A percentile compares a stretch with the other conserved stretches of the same genome.
Evolutionary conservation across 1,140 invertebrate species (phyloP).

Genomic region (Cardiocondyla obscurior): DNA sequence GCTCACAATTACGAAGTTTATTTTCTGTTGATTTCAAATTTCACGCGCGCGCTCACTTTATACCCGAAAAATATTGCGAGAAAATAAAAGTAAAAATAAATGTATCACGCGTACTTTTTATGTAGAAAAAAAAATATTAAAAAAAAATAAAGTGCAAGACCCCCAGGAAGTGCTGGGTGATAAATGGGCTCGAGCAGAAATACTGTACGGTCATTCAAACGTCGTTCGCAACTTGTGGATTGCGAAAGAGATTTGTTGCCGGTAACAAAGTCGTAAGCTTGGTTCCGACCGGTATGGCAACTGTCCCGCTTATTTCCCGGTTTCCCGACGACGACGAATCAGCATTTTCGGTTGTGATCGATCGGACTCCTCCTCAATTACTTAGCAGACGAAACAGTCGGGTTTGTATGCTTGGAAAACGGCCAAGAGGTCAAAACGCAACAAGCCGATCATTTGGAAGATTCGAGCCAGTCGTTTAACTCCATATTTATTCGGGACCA

Average conservation of each 20-base stretch:
- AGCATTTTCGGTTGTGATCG: constrained; percentile 42
- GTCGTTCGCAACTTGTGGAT: neutral
- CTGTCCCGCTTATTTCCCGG: constrained; percentile 3
- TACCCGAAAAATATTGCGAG: neutral
- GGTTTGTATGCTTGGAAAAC: constrained; percentile 38
- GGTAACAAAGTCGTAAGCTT: neutral
- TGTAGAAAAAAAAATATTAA: neutral
- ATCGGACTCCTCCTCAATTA: constrained; percentile 35
- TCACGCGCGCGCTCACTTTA: neutral
- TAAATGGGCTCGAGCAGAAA: neutral
- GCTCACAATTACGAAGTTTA: neutral
- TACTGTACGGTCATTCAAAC: neutral
- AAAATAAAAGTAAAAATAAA: neutral
- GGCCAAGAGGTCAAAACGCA: constrained; percentile 37
- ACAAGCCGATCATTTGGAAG: constrained; percentile 27
- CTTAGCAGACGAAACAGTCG: constrained; percentile 26
- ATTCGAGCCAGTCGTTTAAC: neutral
- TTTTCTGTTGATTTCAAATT: neutral
- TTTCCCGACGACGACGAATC: constrained; percentile 5
- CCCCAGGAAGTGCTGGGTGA: neutral
- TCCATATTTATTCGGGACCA: neutral
- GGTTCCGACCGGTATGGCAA: neutral
- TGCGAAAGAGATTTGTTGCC: too few species aligned
- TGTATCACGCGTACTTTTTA: neutral
- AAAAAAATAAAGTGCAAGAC: too few species aligned